A percentile compares a stretch with the other conserved stretches of the same genome.
phyloP scores from a whole-genome alignment of 2,888 invertebrate genomes.

The Gerris lacustris region DNA sequence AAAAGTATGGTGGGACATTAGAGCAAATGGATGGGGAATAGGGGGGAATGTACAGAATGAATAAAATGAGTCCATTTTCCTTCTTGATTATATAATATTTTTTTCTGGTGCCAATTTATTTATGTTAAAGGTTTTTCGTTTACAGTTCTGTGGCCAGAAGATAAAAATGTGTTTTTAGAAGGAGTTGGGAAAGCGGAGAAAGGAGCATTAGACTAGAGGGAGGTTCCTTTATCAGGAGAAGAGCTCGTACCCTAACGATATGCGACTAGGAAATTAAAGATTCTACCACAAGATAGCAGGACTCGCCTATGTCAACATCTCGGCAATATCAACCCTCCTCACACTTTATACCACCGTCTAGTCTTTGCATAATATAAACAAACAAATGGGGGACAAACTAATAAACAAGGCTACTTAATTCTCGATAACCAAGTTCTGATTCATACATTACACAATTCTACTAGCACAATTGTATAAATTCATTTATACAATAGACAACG shows the following conservation, averaged over 20 bases:
- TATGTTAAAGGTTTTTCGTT: not conserved
- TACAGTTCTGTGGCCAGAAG: not conserved
- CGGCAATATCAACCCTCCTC: not conserved
- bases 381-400: too few species aligned
- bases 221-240: not conserved
- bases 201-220: not conserved
- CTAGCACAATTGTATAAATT: too few species aligned
- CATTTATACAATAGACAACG: too few species aligned
- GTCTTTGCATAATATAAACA: too few species aligned
- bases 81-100: not conserved
- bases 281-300: not conserved
- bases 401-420: too few species aligned
- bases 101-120: not conserved
- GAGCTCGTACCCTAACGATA: not conserved
- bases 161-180: not conserved
- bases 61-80: not conserved
- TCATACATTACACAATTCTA: too few species aligned
- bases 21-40: not conserved
- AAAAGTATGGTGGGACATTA: not conserved
- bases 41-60: not conserved
- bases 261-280: slow-evolving; percentile 5
- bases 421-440: too few species aligned
- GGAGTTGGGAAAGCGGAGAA: not conserved
- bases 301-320: not conserved
- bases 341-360: too few species aligned